These are phyloP conservation scores for Basileuterus tristriatus DNA, from an alignment of 2,797 vertebrate genomes.

Conservation along the genomic window DNA sequence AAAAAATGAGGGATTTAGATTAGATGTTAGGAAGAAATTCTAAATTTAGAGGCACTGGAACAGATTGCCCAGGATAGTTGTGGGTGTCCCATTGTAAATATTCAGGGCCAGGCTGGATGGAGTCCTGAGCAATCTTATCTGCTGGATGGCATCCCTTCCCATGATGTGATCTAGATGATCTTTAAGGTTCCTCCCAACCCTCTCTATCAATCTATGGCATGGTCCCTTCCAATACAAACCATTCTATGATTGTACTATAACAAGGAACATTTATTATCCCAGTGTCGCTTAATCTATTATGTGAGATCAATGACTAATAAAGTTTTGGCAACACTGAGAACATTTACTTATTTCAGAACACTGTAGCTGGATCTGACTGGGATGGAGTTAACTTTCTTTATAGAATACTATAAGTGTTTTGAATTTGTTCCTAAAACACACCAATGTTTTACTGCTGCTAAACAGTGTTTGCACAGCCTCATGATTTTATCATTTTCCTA, in stretches of 20 bases:
- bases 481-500: not conserved
- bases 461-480: not conserved
- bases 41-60: not conserved
- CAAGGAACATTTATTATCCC: not conserved
- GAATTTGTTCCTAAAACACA: not conserved
- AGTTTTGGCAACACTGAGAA: not conserved
- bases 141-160: not conserved
- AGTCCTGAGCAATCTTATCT: not conserved
- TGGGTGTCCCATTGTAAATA: not conserved
- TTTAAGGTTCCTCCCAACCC: not conserved
- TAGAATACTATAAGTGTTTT: not conserved
- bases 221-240: not conserved
- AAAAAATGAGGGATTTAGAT: not conserved
- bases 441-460: not conserved
- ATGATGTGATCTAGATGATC: rapidly evolving
- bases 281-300: not conserved
- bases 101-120: not conserved
- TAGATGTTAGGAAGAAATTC: not conserved
- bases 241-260: not conserved
- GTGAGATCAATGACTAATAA: not conserved
- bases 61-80: not conserved
- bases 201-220: not conserved
- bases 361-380: not conserved
- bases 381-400: not conserved
- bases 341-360: not conserved